Base-by-base conservation (phyloP, 2,888 invertebrate genomes). In the Chymomyza caudatula region DNA sequence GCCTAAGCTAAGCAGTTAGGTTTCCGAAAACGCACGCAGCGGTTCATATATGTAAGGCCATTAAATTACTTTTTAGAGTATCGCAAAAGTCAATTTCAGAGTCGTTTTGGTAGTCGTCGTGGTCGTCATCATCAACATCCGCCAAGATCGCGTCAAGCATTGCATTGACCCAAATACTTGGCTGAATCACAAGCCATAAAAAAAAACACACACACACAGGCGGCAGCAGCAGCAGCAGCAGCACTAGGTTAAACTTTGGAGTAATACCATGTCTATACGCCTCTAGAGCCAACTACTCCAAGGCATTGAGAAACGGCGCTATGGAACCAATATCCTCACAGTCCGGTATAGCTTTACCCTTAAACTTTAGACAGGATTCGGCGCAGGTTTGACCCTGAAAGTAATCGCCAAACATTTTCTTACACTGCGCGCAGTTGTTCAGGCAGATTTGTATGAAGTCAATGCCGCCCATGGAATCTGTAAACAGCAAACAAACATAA, bases 351-450 rank as follows among this genome's bases (percentile, higher is more conserved):
- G 95, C 92, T 89, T 95, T 95, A 70, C 96, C 96, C 87, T 94
- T 95, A 90, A 94, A 94, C 88, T 95, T 94, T 76, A 96, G 92
- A 89, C 97, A 97, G 73, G 95, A 93, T 81, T 96, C 95, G 0
- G 96, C 96, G 89, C 97, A 97, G 0, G 95, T 92, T 56, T 95
- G 94, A 0, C 96, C 96, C 85, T 96, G 95, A 90, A 97, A 97
- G 91, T 95, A 96, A 0, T 93, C 93, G 0, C 96, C 96, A 74
- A 95, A 94, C 94, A 96, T 96, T 90, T 95, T 95, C 91, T 96
- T 96, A 90, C 96, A 97, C 86, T 96, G 96, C 0, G 96, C 96
- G 88, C 97, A 97, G 90, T 97, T 97, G 78, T 96, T 93, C 67
- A 96, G 94, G 90, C 96, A 96, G 59, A 94, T 92, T 73, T 94